A percentile compares a stretch with the other conserved stretches of the same genome.
Evolutionary conservation across 2,888 invertebrate genomes (phyloP).

Genomic region (Masnerella sp.): DNA sequence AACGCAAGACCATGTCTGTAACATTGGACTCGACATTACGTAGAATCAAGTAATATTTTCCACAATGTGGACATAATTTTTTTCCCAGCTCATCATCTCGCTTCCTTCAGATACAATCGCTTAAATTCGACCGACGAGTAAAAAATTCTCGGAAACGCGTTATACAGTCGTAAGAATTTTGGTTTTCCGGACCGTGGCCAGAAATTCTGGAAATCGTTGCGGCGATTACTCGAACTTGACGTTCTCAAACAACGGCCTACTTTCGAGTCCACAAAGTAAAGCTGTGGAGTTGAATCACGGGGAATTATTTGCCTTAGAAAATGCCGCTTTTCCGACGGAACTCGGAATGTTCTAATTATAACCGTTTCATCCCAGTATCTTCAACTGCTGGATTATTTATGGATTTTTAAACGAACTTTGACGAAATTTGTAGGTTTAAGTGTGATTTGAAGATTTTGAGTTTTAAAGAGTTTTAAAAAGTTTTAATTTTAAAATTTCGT

Average conservation of each 20-base stretch:
- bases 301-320: not conserved
- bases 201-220: not conserved
- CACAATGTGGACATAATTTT: no score
- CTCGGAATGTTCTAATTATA: constrained; percentile 18
- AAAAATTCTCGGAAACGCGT: no score
- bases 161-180: no score
- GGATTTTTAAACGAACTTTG: not conserved
- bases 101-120: no score
- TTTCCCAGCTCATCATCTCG: no score
- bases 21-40: not conserved
- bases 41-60: not conserved
- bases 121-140: no score
- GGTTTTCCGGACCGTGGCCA: no score
- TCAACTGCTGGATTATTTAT: not conserved
- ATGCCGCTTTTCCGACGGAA: constrained; percentile 8
- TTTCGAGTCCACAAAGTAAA: constrained; percentile 12
- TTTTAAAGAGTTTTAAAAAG: no score
- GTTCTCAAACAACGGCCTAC: constrained; percentile 4
- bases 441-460: no score
- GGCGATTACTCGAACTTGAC: not conserved
- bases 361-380: not conserved
- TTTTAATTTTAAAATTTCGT: no score
- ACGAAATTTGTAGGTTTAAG: no score
- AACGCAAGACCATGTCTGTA: not conserved
- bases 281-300: not conserved